A percentile compares a stretch with the other conserved stretches of the same genome.
Evolutionary conservation across 2,888 invertebrate species (phyloP).

Genomic region (Sphecodes monilicornis): DNA sequence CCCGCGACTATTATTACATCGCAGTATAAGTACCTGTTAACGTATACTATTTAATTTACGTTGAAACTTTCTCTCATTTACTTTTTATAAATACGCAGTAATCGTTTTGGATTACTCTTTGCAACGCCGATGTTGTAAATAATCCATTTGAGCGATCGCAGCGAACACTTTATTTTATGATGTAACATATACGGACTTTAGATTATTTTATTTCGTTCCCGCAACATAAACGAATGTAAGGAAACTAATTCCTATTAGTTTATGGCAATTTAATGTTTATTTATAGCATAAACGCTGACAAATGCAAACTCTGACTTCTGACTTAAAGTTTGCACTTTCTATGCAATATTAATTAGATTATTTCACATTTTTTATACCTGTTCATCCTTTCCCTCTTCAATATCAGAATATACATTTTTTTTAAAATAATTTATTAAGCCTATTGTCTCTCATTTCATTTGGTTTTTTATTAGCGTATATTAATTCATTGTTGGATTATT

Average conservation of each 20-base stretch:
- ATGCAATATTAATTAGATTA: constrained; percentile 42
- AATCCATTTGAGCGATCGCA: background rate
- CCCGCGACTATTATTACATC: constrained; percentile 40
- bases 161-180: constrained; percentile 9
- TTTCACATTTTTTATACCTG: constrained; percentile 39
- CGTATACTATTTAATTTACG: constrained; percentile 71
- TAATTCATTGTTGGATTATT: constrained; percentile 37
- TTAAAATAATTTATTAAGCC: constrained; percentile 48
- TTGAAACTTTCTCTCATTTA: constrained; percentile 67
- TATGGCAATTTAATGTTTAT: background rate
- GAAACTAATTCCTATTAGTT: constrained; percentile 12
- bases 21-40: constrained; percentile 63
- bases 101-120: constrained; percentile 67
- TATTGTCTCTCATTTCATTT: constrained; percentile 34
- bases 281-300: constrained; percentile 65
- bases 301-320: constrained; percentile 74
- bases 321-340: constrained; percentile 54
- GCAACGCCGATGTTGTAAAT: background rate
- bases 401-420: constrained; percentile 42
- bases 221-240: background rate
- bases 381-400: constrained; percentile 22
- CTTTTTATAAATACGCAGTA: constrained; percentile 77
- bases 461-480: constrained; percentile 16
- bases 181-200: constrained; percentile 8
- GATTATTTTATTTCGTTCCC: background rate